These are phyloP conservation scores for Phaetusa simplex DNA, from an alignment of 2,113 vertebrate genomes.

Conservation along the genomic window DNA sequence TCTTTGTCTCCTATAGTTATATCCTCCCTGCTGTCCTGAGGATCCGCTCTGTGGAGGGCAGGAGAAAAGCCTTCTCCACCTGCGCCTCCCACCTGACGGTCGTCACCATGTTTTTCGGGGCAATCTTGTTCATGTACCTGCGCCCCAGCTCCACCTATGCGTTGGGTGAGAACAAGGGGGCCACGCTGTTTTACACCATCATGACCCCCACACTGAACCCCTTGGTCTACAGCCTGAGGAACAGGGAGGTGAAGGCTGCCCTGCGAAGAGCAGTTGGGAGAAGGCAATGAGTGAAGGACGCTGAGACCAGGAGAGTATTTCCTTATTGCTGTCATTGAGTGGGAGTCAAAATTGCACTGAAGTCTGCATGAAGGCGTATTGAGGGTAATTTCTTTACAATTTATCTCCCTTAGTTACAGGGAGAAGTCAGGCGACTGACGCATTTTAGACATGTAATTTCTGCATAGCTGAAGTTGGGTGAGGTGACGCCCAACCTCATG, in stretches of 20 bases:
- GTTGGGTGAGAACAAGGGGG: not conserved
- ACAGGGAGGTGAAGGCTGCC: not conserved
- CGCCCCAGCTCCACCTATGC: not conserved
- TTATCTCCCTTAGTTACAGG: not conserved
- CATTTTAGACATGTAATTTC: not conserved
- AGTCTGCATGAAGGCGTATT: not conserved
- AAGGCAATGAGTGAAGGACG: not conserved
- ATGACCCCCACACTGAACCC: not conserved
- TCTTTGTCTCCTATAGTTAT: not conserved
- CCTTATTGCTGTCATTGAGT: not conserved
- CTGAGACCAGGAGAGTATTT: not conserved
- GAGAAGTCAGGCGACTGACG: not conserved
- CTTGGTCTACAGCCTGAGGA: slow-evolving; percentile 47
- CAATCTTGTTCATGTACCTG: not conserved
- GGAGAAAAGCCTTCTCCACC: slow-evolving; percentile 1
- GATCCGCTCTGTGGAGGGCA: not conserved
- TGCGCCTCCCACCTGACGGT: not conserved
- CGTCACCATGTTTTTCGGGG: not conserved
- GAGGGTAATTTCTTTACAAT: not conserved
- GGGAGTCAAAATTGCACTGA: not conserved
- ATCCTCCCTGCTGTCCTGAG: not conserved
- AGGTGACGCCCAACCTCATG: not conserved
- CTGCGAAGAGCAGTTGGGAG: not conserved
- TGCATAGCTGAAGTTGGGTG: not conserved
- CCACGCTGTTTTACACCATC: not conserved